Base-by-base conservation (phyloP, 92 coral and sea anemone species). In the Porites rus region DNA sequence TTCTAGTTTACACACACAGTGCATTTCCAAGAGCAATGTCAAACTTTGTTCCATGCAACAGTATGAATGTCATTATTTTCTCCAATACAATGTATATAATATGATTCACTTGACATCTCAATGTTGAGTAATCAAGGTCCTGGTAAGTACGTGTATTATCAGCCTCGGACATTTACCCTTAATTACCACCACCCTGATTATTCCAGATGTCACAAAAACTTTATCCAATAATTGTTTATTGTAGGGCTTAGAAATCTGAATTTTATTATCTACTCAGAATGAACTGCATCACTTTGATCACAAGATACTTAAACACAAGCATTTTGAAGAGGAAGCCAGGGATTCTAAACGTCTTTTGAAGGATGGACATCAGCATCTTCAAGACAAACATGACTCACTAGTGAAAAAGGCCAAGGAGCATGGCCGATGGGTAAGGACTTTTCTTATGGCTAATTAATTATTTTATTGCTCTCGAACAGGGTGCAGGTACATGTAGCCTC, bases 251-350 rank as follows among this genome's bases (percentile, higher is more conserved):
- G 6, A 17, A 51, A 74, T 52, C 38, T 7, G 16, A 14, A 59
- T 63, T 24, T 9, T 56, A 18, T 10, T 7, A 19, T 18, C 13
- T 13, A 69, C 85, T 43, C 68, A 97, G 99, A 94, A 97, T 76
- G 99, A 97, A 67, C 75, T 97, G 72, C 64, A 77, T 24, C 99
- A 97, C 88, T 97, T 97, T 93, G 99, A 97, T 62, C 94, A 88
- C 76, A 97, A 93, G 89, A 97, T 97, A 62, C 68, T 76, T 31
- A 97, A 97, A 64, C 98, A 95, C 80, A 94, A 95, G 60, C 89
- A 97, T 83, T 94, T 83, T 77, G 85, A 84, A 65, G 89, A 90
- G 24, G 97, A 95, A 76, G 91, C 86, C 19, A 90, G 92, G 13
- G 87, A 93, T 79, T 92, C 99, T 54, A 91, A 83, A 52, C 86